These are phyloP conservation scores for Odontesthes bonariensis DNA, from an alignment of 2,113 vertebrate genomes.

Conservation along the genomic window DNA sequence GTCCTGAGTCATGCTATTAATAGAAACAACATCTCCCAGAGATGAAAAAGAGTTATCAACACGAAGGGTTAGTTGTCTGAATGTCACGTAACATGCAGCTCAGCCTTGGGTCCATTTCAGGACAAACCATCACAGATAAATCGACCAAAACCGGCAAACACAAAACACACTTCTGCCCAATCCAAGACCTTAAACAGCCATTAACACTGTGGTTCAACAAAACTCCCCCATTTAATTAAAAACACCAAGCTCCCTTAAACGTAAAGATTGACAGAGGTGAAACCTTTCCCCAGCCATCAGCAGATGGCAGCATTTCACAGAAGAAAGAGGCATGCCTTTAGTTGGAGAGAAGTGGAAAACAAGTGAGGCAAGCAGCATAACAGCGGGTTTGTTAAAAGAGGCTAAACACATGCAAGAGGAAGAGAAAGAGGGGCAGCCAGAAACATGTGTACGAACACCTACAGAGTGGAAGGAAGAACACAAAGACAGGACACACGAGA, in stretches of 20 bases:
- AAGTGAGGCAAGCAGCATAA: constrained; percentile 42
- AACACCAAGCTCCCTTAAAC: constrained; percentile 42
- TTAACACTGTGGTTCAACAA: constrained; percentile 4
- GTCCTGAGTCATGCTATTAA: constrained; percentile 40
- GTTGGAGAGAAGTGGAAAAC: neutral
- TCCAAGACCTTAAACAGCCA: constrained; percentile 22
- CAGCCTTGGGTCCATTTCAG: neutral
- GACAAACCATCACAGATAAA: neutral
- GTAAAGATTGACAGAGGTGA: constrained; percentile 1
- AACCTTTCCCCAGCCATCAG: constrained; percentile 12
- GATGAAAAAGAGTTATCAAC: neutral
- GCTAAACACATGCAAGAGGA: constrained; percentile 80
- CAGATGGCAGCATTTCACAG: constrained; percentile 27
- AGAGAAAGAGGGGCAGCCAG: constrained; percentile 82
- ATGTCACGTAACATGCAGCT: neutral
- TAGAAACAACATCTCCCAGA: constrained; percentile 6
- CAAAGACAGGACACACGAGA: constrained; percentile 67
- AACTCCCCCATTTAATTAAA: neutral
- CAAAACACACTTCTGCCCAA: neutral
- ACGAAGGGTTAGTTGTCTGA: constrained; percentile 13
- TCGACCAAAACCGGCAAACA: neutral
- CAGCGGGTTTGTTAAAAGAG: constrained; percentile 53
- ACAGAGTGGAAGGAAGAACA: constrained; percentile 59
- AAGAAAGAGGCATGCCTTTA: constrained; percentile 19
- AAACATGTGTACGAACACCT: constrained; percentile 82